Evolutionary conservation across 2,888 invertebrate species (phyloP), one percentile per base, ranked within the genome.

Genomic region (Eremobia ochroleuca): DNA sequence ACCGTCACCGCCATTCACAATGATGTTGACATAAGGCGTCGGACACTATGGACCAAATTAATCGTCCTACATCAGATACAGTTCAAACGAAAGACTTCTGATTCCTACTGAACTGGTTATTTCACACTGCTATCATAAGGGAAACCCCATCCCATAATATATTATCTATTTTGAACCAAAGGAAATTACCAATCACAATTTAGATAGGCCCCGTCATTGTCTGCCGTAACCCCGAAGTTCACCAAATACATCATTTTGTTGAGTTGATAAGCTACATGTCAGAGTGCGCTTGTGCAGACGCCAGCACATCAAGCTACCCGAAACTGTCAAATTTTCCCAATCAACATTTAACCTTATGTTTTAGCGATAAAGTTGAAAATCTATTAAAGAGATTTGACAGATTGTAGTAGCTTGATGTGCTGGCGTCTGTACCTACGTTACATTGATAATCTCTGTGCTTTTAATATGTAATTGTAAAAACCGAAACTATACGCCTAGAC

Each of bases 1-100:
- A 90, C 88, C 90, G 94, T 94, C 94, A 94, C 89, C 91, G 79
- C 87, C 91, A 90, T 91, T 91, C 90, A 92, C 64, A 25, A 52
- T 88, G 21, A 58, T 81, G 90, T 90, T 90, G 88, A 90, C 86
- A 88, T 93, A 85, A 93, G 79, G 91, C 88, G 72, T 25, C 77
- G 88, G 81, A 55, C 89, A 91, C 52, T 31, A 34, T 72, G 65
- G 25, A 21, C 25, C 34, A 52, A 59, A 52, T 49, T 11, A 72
- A 40, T 31, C 25, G n/a, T 34, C 9, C 4, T 4, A 49, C n/a
- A 70, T 25, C 6, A 55, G 25, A 70, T 55, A 64, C 43, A 62
- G 37, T 37, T 72, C 43, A 70, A 46, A 4, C 18, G 5, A 31
- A 69, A 52, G 34, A 62, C 21, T 61, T n/a, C 21, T 52, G 40